These are phyloP conservation scores for Belonocnema kinseyi DNA, from an alignment of 1,140 invertebrate genomes.

Conservation along the genomic window DNA sequence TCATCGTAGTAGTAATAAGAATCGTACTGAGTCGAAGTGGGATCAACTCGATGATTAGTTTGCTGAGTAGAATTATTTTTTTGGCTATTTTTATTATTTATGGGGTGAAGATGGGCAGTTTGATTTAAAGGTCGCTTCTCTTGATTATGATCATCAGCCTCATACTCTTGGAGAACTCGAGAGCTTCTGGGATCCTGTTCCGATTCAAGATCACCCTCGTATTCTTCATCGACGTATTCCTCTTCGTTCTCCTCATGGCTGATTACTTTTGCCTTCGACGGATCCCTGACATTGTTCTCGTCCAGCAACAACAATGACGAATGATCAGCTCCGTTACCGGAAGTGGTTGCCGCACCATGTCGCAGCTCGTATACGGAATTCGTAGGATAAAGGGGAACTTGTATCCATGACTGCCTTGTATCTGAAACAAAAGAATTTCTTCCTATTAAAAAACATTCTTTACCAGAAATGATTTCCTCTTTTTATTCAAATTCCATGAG, in stretches of 20 bases:
- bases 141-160: conserved; percentile 41
- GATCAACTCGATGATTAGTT: conserved; percentile 49
- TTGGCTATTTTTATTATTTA: conserved; percentile 45
- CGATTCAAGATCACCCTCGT: conserved; percentile 46
- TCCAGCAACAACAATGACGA: conserved; percentile 39
- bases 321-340: conserved; percentile 39
- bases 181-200: conserved; percentile 44
- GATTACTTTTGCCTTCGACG: conserved; percentile 36
- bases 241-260: conserved; percentile 38
- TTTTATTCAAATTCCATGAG: too few species aligned
- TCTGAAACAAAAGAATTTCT: conserved; percentile 47
- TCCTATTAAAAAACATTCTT: not conserved
- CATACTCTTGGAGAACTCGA: conserved; percentile 44
- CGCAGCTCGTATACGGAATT: conserved; percentile 63
- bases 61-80: conserved; percentile 50
- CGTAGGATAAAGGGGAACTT: conserved; percentile 58
- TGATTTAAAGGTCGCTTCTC: conserved; percentile 49
- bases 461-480: conserved; percentile 9
- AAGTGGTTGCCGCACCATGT: conserved; percentile 41
- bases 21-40: conserved; percentile 56
- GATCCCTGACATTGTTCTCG: conserved; percentile 49
- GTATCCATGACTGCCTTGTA: conserved; percentile 56
- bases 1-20: conserved; percentile 67
- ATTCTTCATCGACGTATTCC: conserved; percentile 52
- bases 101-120: conserved; percentile 44